Base-by-base conservation (phyloP, 2,113 vertebrate genomes). In the Canis aureus region DNA sequence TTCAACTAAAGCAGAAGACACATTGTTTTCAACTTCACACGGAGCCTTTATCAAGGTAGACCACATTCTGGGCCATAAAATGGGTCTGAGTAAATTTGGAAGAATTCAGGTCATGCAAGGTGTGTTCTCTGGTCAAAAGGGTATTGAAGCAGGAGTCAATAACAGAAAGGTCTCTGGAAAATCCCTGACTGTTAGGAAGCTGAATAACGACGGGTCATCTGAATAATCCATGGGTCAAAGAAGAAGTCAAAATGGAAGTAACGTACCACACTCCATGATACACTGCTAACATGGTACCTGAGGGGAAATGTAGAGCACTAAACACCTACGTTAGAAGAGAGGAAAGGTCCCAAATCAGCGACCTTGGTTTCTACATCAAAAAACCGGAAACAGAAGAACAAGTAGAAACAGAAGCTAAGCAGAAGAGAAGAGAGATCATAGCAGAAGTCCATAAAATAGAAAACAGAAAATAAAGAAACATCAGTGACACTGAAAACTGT, bases 381-480 rank as follows among this genome's bases (percentile, higher is more conserved):
- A 89, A 67, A n/a, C 10, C 15, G 81, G 49, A 91, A 62, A 78
- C 32, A 60, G 17, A 66, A 59, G 15, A 67, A 20, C 49, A 35
- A 66, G 32, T 32, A 23, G 25, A 59, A 88, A 82, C 27, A 29
- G 69, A 89, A 91, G 23, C 67, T 94, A 95, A 60, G 20, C 3
- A 49, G 71, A 91, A 69, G 19, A 53, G 79, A 91, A 69, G 23
- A 69, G 64, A 59, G 20, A 86, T 92, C 55, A 23, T 55, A 55
- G 20, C 43, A 89, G 7, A 73, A 89, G 25, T 85, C 86, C n/a
- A 92, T 85, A 6, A 92, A 69, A 27, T 82, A 55, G 51, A 96
- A 92, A 84, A n/a, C 51, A 93, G 73, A 86, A 80, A 90, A 57
- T 51, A 85, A 13, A 76, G 78, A 91, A 79, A 85, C 73, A 17